Evolutionary conservation across 2,113 vertebrate genomes (phyloP).

Genomic region (Lepisosteus oculatus): DNA sequence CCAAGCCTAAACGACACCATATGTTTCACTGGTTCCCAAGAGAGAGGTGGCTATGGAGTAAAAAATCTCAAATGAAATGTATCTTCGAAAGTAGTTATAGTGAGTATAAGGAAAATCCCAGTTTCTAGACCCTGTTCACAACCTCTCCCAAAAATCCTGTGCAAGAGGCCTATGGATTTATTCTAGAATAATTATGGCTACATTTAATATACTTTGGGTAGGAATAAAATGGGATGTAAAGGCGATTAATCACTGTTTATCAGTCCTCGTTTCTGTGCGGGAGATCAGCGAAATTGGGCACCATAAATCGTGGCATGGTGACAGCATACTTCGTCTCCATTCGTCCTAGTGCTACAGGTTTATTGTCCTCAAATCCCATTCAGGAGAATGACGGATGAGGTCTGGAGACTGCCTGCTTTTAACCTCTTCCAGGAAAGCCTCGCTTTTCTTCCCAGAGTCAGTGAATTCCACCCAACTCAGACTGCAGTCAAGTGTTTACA

Average conservation of each 20-base stretch:
- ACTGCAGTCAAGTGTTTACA: neutral
- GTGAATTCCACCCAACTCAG: neutral
- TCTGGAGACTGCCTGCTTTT: constrained; percentile 49
- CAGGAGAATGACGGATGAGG: constrained; percentile 76
- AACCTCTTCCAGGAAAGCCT: constrained; percentile 49
- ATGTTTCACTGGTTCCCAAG: constrained; percentile 64
- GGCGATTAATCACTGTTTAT: constrained; percentile 82
- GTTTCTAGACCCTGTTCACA: neutral
- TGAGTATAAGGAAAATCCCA: constrained; percentile 14
- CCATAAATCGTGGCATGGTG: constrained; percentile 69
- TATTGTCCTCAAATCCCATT: constrained; percentile 80
- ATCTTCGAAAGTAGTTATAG: constrained; percentile 21
- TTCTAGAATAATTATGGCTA: constrained; percentile 61
- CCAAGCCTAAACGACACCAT: constrained; percentile 71
- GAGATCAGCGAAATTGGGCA: constrained; percentile 75
- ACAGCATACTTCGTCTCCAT: constrained; percentile 75
- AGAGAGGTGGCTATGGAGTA: constrained; percentile 36
- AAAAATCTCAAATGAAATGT: constrained; percentile 63
- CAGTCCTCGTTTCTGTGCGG: constrained; percentile 72
- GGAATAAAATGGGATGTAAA: constrained; percentile 64
- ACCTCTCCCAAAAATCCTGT: constrained; percentile 16
- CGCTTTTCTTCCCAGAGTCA: constrained; percentile 22
- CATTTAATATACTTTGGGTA: constrained; percentile 67
- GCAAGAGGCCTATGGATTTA: constrained; percentile 45
- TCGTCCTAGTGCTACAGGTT: constrained; percentile 75